Base-by-base conservation (phyloP, 1,140 invertebrate genomes). In the Monomorium pharaonis region DNA sequence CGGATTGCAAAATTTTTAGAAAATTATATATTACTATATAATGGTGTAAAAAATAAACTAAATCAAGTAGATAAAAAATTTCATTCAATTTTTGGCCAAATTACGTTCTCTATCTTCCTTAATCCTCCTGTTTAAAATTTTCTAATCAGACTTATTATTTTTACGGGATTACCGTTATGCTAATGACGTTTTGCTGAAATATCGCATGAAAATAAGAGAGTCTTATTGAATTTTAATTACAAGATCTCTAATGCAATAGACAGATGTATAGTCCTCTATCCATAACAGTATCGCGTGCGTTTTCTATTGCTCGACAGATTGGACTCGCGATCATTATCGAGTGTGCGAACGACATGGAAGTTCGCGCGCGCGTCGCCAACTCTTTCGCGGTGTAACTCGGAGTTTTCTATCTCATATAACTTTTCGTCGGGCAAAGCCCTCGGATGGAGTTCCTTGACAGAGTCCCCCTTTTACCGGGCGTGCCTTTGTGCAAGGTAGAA, bases 401-500 rank as follows among this genome's bases (percentile, higher is more conserved):
- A 80, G 81, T 70, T 88, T 89, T 84, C 60, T 88, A 88, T 85
- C 81, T 85, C 58, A 18, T 80, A 58, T 69, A 70, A 75, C 83
- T 85, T 77, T 51, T 77, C 75, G 65, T 10, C 62, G 56, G 21
- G 80, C 65, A 85, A 85, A 85, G 86, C 78, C 74, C 86, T 87
- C 83, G 86, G 49, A 81, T 69, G 27, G 83, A 89, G 81, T 89
- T 88, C 65, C 81, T 60, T 76, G 74, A 51, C 70, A 65, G 51
- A 56, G 67, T 76, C 30, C 30, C 75, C 54, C 84, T 76, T 88
- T 85, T 88, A 62, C 33, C 65, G 70, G 42, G 78, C 70, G 30
- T 83, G 56, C 86, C 85, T 87, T 88, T 84, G 70, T 88, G 70
- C 74, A 87, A 84, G 70, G 54, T 65, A 84, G 85, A 84, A 87